These are phyloP conservation scores for Oncorhynchus mykiss DNA, from an alignment of 2,113 vertebrate genomes.

Conservation along the genomic window DNA sequence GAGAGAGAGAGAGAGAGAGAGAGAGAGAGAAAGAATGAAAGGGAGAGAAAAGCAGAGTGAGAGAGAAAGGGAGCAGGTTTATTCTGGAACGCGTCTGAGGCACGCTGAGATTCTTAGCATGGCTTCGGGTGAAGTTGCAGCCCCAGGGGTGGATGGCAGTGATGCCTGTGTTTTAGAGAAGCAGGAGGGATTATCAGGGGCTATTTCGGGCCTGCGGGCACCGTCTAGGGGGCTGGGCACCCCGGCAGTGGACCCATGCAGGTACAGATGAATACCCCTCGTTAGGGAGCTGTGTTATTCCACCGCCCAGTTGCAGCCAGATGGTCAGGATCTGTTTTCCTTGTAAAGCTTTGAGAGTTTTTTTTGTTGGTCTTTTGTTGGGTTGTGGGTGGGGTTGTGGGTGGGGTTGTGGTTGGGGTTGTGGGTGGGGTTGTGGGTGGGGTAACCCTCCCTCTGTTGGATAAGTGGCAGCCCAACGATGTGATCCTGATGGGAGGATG, in stretches of 20 bases:
- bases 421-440: too few relatives aligned
- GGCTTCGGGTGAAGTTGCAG: constrained; percentile 29
- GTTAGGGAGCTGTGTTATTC: constrained; percentile 55
- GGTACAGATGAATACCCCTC: constrained; percentile 65
- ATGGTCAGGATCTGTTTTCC: constrained; percentile 13
- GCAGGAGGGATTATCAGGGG: constrained; percentile 53
- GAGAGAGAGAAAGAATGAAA: too few relatives aligned
- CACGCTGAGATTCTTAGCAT: constrained; percentile 60
- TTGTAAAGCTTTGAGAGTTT: neutral
- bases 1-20: too few relatives aligned
- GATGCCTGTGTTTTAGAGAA: constrained; percentile 52
- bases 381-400: too few relatives aligned
- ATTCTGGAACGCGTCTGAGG: constrained; percentile 51
- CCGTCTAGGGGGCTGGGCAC: constrained; percentile 42
- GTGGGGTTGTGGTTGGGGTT: too few relatives aligned
- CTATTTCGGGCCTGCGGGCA: constrained; percentile 63
- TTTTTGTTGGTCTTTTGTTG: neutral
- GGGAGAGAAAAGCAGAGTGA: neutral
- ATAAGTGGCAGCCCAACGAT: too few relatives aligned
- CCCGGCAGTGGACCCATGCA: constrained; percentile 16
- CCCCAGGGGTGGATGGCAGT: constrained; percentile 46
- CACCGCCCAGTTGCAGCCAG: constrained; percentile 41
- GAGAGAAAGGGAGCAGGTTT: constrained; percentile 27
- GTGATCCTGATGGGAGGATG: too few relatives aligned
- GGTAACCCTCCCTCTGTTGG: too few relatives aligned